These are phyloP conservation scores for Probaryconus sp. DNA, from an alignment of 1,140 invertebrate genomes.

Conservation along the genomic window DNA sequence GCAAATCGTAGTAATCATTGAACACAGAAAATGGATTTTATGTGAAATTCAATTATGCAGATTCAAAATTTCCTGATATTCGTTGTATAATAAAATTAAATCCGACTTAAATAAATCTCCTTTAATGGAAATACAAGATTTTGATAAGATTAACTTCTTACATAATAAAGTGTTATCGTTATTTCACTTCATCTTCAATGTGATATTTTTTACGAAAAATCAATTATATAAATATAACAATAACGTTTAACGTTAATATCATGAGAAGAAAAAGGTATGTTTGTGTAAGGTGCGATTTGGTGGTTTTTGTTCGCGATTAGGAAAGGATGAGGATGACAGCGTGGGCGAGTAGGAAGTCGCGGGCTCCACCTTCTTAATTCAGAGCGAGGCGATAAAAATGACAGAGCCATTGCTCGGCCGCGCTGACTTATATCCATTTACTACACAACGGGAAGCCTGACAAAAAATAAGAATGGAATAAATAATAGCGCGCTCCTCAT, in stretches of 20 bases:
- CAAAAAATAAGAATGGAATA: conserved; percentile 78
- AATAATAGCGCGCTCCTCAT: conserved; percentile 77
- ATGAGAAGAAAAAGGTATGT: conserved; percentile 23
- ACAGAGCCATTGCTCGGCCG: conserved; percentile 76
- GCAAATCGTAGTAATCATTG: conserved; percentile 12
- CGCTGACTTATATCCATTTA: conserved; percentile 78
- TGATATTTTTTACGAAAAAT: too few relatives aligned
- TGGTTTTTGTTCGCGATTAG: conserved; percentile 59
- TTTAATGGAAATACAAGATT: too few relatives aligned
- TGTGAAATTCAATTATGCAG: conserved; percentile 5
- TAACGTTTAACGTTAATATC: neutral
- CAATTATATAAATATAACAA: neutral
- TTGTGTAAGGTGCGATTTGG: conserved; percentile 37
- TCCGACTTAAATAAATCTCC: too few relatives aligned
- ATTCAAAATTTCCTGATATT: neutral
- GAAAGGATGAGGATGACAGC: conserved; percentile 55
- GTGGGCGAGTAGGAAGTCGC: conserved; percentile 61
- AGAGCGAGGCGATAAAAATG: conserved; percentile 78
- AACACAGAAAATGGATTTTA: conserved; percentile 22
- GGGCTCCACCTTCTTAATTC: conserved; percentile 78
- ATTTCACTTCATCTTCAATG: too few relatives aligned
- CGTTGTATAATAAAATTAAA: neutral
- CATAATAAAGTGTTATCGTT: neutral
- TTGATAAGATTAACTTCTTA: neutral
- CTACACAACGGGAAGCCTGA: conserved; percentile 74